Percentiles rank a stretch among this genome's conserved stretches.
phyloP scores from a whole-genome alignment of 2,113 vertebrate species.

The Thryonomys swinderianus region DNA sequence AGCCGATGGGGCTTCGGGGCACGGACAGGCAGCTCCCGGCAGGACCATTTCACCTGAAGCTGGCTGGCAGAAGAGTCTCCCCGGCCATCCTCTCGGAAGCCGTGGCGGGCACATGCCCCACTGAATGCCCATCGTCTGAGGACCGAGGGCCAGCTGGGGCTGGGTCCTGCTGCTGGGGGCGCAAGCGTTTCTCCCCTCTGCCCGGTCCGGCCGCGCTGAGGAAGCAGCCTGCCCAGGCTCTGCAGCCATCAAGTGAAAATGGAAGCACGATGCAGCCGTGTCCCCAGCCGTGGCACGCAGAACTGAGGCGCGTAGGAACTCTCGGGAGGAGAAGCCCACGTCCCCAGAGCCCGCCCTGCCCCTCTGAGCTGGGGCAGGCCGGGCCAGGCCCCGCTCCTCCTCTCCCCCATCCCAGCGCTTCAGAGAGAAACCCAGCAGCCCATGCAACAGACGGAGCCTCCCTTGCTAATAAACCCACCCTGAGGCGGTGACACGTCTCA shows the following conservation, averaged over 20 bases:
- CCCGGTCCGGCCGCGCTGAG: neutral
- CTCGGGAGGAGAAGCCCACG: neutral
- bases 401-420: constrained; percentile 61
- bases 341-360: neutral
- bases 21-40: fast-evolving
- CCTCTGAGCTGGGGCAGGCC: neutral
- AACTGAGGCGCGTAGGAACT: neutral
- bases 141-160: neutral
- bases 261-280: neutral
- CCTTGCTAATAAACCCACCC: constrained; percentile 65
- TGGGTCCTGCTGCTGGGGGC: neutral
- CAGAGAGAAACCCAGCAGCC: constrained; percentile 63
- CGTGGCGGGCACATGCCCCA: neutral
- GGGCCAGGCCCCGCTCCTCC: neutral
- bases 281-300: neutral
- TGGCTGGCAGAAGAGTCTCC: neutral
- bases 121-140: neutral
- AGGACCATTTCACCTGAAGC: neutral
- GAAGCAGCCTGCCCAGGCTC: neutral
- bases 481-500: neutral
- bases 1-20: neutral
- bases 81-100: neutral
- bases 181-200: neutral
- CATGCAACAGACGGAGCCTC: constrained; percentile 66
- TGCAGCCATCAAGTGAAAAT: neutral